phyloP scores from a whole-genome alignment of 1,140 invertebrate genomes.

The Ganaspis sp. region DNA sequence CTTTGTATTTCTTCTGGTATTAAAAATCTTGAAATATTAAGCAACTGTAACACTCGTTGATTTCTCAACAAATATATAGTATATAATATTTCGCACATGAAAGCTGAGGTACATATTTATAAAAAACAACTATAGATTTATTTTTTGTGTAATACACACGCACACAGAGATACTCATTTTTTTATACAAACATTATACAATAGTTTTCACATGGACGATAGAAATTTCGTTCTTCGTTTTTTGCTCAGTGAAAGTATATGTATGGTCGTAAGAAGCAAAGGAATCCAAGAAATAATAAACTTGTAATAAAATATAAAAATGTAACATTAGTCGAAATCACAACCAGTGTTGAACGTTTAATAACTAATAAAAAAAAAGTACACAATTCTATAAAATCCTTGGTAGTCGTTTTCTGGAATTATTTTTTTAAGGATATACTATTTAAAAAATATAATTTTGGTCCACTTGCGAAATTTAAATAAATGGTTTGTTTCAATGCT shows the following conservation, averaged over 20 bases:
- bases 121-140: constrained; percentile 68
- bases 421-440: not conserved
- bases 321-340: constrained; percentile 10
- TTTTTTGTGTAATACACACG: constrained; percentile 46
- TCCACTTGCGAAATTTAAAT: not conserved
- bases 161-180: constrained; percentile 27
- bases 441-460: not conserved
- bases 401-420: not conserved
- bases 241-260: not conserved
- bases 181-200: no score
- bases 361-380: not conserved
- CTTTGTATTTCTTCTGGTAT: no score
- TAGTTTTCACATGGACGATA: constrained; percentile 43
- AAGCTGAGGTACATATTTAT: constrained; percentile 60
- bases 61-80: constrained; percentile 68
- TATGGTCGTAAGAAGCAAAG: not conserved
- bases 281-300: constrained; percentile 2
- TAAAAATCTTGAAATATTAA: not conserved
- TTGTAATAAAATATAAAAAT: not conserved
- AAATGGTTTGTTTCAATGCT: no score
- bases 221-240: constrained; percentile 33
- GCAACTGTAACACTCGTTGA: not conserved
- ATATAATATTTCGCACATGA: constrained; percentile 63
- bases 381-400: no score
- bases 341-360: not conserved